Base-by-base conservation (phyloP, 2,797 vertebrate species). In the Phylloscopus collybita region DNA sequence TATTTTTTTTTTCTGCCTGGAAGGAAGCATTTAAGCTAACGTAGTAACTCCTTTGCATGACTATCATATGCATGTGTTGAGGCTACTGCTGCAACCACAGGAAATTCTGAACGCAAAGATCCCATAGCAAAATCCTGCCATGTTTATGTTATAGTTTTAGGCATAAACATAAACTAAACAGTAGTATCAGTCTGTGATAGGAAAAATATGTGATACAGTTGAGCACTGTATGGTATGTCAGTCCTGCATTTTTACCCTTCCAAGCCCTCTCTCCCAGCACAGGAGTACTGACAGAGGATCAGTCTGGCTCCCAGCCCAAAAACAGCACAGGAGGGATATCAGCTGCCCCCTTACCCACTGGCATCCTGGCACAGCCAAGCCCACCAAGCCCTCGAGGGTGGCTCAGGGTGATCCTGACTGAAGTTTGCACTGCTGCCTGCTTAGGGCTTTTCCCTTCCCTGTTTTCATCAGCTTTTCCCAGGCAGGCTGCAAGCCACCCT, bases 301-400 rank as follows among this genome's bases (percentile, higher is more conserved):
- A 6, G 0, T 1, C 42, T 20, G 5, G 61, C 38, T 90, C n/a
- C n/a, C 67, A 76, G 82, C 64, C 20, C 34, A 26, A 29, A 29
- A 7, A 29, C 26, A 34, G 62, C 34, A 27, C 21, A 22, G 51
- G 25, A 47, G 20, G 17, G 17, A 2, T 23, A 16, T 22, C 50
- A 20, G 50, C 40, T 56, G 20, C 13, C 23, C 15, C 20, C 9
- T 22, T 8, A 2, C 11, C 30, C 36, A 10, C 9, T 0, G 0
- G 23, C 54, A 91, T 34, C 69, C 44, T 2, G 2, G 50, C 81
- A 56, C 21, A 49, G 45, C 40, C 1, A 5, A 88, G 51, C 10
- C 65, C 76, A 30, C 25, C 5, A 2, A 53, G 10, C 13, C 22
- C 32, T 18, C 1, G 0, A 25, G 25, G 10, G 7, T 19, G 45